Evolutionary conservation across 1,140 invertebrate species (phyloP).

Genomic region (Grapholita molesta): DNA sequence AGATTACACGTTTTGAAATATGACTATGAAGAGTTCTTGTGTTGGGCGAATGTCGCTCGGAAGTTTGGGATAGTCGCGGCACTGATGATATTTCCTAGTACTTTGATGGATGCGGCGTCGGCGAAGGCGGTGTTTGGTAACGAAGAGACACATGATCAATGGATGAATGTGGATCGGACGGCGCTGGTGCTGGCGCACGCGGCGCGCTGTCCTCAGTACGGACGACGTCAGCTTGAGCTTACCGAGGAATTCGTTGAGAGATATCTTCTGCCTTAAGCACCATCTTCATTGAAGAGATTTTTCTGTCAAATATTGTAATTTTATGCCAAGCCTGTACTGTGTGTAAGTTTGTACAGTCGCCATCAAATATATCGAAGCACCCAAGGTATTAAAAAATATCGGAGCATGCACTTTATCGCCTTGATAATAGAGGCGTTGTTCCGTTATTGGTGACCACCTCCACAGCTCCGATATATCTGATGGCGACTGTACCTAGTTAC

Average conservation of each 20-base stretch:
- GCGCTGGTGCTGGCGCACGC: conserved; percentile 47
- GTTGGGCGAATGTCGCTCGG: conserved; percentile 42
- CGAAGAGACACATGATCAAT: conserved; percentile 41
- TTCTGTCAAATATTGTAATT: too few species aligned
- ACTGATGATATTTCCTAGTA: conserved; percentile 43
- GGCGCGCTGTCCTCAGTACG: conserved; percentile 27
- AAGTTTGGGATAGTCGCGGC: conserved; percentile 44
- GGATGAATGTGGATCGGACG: conserved; percentile 42
- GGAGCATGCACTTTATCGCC: too few species aligned
- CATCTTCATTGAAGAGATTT: too few species aligned
- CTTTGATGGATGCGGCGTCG: conserved; percentile 43
- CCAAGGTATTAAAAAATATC: too few species aligned
- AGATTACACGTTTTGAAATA: conserved; percentile 40
- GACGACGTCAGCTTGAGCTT: conserved; percentile 40
- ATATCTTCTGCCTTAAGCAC: too few species aligned
- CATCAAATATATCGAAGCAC: too few species aligned
- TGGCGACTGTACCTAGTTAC: too few species aligned
- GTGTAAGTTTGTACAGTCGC: too few species aligned
- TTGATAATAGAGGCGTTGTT: too few species aligned
- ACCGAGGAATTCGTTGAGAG: conserved; percentile 53
- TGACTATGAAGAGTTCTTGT: conserved; percentile 33
- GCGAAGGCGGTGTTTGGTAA: conserved; percentile 49
- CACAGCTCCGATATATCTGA: too few species aligned
- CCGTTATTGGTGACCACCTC: too few species aligned
- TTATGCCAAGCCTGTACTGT: too few species aligned